These are phyloP conservation scores for Channa maculata DNA, from an alignment of 2,113 vertebrate genomes.

Conservation along the genomic window DNA sequence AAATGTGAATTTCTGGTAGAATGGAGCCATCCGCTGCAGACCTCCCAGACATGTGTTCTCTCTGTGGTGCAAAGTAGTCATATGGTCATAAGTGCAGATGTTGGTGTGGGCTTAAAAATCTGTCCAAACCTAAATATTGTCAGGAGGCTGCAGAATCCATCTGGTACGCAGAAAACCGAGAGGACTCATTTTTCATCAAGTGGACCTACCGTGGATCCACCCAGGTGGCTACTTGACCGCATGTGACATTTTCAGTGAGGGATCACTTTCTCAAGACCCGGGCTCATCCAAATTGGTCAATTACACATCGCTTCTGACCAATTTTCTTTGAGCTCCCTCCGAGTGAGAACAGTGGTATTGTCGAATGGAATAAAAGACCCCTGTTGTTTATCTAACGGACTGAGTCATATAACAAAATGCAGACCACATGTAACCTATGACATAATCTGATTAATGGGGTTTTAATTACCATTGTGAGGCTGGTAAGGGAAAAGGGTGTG, in stretches of 20 bases:
- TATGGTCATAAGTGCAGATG: slow-evolving; percentile 21
- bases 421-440: slow-evolving; percentile 85
- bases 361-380: slow-evolving; percentile 77
- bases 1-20: slow-evolving; percentile 57
- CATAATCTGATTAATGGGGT: slow-evolving; percentile 85
- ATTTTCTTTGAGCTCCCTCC: slow-evolving; percentile 64
- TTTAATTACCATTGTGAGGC: slow-evolving; percentile 79
- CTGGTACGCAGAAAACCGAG: slow-evolving; percentile 34
- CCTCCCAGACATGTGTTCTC: slow-evolving; percentile 58
- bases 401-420: slow-evolving; percentile 81
- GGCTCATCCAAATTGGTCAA: slow-evolving; percentile 76
- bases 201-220: slow-evolving; percentile 53
- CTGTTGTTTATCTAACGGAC: slow-evolving; percentile 79
- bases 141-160: slow-evolving; percentile 49
- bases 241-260: slow-evolving; percentile 64
- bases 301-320: slow-evolving; percentile 73
- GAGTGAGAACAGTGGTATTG: slow-evolving; percentile 72
- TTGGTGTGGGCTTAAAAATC: slow-evolving; percentile 26
- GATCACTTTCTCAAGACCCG: slow-evolving; percentile 66
- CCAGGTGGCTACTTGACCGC: slow-evolving; percentile 68
- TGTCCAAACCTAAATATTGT: slow-evolving; percentile 38
- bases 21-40: slow-evolving; percentile 40
- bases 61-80: slow-evolving; percentile 26
- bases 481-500: slow-evolving; percentile 37
- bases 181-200: slow-evolving; percentile 28